phyloP scores from a whole-genome alignment of 2,113 vertebrate species.

The Arothron firmamentum region DNA sequence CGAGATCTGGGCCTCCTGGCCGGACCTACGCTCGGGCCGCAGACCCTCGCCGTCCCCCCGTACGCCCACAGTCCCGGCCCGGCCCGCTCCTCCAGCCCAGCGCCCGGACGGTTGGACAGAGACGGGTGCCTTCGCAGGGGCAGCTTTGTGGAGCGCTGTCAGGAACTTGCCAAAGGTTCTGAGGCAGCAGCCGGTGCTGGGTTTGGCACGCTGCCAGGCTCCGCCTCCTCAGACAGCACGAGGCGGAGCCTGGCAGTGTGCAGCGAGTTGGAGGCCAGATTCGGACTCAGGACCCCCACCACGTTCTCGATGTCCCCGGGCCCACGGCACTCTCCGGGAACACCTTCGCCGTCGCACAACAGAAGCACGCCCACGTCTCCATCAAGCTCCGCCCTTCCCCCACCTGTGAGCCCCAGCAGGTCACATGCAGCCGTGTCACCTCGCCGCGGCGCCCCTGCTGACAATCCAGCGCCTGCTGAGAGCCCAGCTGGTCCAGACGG shows the following conservation, averaged over 20 bases:
- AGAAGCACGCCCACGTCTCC: slow-evolving; percentile 36
- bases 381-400: slow-evolving; percentile 38
- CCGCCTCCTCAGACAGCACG: slow-evolving; percentile 22
- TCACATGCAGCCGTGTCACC: slow-evolving; percentile 27
- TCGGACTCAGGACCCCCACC: slow-evolving; percentile 45
- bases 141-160: slow-evolving; percentile 85
- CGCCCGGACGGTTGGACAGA: slow-evolving; percentile 26
- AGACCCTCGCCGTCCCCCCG: slow-evolving; percentile 26
- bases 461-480: slow-evolving; percentile 40
- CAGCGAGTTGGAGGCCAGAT: slow-evolving; percentile 65
- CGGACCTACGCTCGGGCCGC: slow-evolving; percentile 13
- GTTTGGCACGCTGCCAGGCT: slow-evolving; percentile 19
- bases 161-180: slow-evolving; percentile 78
- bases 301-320: slow-evolving; percentile 44
- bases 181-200: slow-evolving; percentile 36
- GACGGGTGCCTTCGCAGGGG: slow-evolving; percentile 63
- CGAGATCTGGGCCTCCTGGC: slow-evolving; percentile 11
- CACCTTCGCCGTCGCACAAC: slow-evolving; percentile 8
- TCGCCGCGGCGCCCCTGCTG: slow-evolving; percentile 3
- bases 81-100: slow-evolving; percentile 30
- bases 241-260: slow-evolving; percentile 64
- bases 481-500: slow-evolving; percentile 19
- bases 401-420: slow-evolving; percentile 30
- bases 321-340: slow-evolving; percentile 13
- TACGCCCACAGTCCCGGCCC: slow-evolving; percentile 1